Base-by-base conservation (phyloP, 2,888 invertebrate genomes). In the Leucoma salicis region DNA sequence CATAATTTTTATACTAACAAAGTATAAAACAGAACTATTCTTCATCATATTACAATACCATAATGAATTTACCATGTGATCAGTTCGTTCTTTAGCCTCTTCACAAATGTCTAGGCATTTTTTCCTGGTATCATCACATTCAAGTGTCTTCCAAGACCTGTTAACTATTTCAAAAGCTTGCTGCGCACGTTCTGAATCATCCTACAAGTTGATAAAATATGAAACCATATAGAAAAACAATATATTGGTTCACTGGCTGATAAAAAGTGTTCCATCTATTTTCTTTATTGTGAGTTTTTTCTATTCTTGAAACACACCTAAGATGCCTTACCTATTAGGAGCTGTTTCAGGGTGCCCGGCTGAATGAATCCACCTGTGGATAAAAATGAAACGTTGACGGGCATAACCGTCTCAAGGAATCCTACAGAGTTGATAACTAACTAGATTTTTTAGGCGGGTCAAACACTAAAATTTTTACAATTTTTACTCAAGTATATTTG, bases 21-120 rank as follows among this genome's bases (percentile, higher is more conserved):
- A 29, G 6, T 29, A 29, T 27, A 2, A 27, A 27, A 6, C 1
- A 27, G 5, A 27, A 5, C n/a, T 2, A 27, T n/a, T 2, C 1
- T n/a, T n/a, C 8, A 27, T 12, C 8, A 27, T 11, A n/a, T 27
- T 27, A 11, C 3, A 3, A 1, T 5, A 27, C 12, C 12, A 12
- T 27, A 11, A 10, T 31, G 24, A 49, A 64, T 46, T 76, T 90
- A 96, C 97, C 94, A 96, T 97, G 66, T 97, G 94, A 78, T 99
- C 97, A 14, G 98, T 97, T 58, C 98, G 90, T 38, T 95, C 97
- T 82, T 96, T 97, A 0, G 99, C 99, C 81, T 99, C 99, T 74
- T 98, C 97, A 55, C 99, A 97, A 51, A 99, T 95, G 66, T 98
- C 98, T 85, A 98, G 91, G 75, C 99, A 99, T 81, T 96, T 95